Evolutionary conservation across 2,113 vertebrate genomes (phyloP).

Genomic region (Uropsilus gracilis): DNA sequence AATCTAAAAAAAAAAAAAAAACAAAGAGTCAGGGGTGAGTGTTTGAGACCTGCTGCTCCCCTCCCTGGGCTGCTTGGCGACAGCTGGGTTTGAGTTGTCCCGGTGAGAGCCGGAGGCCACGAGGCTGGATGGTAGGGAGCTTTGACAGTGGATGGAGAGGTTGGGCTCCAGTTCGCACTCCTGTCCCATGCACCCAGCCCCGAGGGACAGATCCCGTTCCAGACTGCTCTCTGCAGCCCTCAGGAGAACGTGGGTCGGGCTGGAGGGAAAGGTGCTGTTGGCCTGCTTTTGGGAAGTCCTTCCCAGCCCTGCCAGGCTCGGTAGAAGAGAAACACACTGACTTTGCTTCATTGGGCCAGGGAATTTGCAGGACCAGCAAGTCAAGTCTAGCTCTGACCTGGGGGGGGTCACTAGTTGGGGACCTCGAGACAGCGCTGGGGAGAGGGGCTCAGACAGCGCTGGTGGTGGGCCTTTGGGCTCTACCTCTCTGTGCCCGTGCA

Average conservation of each 20-base stretch:
- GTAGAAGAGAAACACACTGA: not conserved
- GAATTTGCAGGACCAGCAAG: not conserved
- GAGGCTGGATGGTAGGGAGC: not conserved
- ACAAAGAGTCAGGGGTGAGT: no score
- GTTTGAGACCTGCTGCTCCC: not conserved
- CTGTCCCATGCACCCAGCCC: fast-evolving
- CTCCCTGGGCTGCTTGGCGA: not conserved
- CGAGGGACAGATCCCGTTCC: not conserved
- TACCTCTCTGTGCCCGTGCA: not conserved
- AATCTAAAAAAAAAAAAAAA: no score
- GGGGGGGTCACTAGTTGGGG: not conserved
- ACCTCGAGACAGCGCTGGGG: not conserved
- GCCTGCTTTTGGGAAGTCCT: not conserved
- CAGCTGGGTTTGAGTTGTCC: not conserved
- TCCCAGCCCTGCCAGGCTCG: fast-evolving
- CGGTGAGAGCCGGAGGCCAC: fast-evolving
- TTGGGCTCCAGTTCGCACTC: not conserved
- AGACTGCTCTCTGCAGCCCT: not conserved
- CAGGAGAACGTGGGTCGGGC: not conserved
- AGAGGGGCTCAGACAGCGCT: not conserved
- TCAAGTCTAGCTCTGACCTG: not conserved
- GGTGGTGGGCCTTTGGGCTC: not conserved
- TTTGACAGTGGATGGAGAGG: not conserved
- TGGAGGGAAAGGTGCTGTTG: not conserved
- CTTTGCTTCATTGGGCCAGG: fast-evolving